phyloP scores from a whole-genome alignment of 2,113 vertebrate species.

The Colius striatus region DNA sequence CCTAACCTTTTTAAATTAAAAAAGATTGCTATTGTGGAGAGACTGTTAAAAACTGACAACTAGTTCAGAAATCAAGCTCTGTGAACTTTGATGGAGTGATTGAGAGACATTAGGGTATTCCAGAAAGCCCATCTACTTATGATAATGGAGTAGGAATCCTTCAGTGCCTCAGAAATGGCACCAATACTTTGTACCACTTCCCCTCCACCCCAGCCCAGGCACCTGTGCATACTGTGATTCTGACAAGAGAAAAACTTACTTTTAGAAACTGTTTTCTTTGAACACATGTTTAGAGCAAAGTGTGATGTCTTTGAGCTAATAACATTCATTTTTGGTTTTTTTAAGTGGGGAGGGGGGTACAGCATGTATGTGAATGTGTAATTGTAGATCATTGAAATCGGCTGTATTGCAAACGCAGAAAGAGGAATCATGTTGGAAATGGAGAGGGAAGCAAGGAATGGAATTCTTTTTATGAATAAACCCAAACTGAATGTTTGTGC shows the following conservation, averaged over 20 bases:
- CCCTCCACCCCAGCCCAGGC: neutral
- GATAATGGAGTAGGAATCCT: neutral
- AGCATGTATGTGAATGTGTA: neutral
- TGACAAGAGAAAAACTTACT: neutral
- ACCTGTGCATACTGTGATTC: neutral
- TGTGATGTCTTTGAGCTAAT: neutral
- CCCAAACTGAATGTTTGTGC: neutral
- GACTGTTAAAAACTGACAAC: neutral
- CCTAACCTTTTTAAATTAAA: neutral
- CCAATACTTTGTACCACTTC: rapidly evolving
- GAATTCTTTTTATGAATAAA: slow-evolving; percentile 6
- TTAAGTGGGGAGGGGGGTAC: neutral
- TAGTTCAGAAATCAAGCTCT: neutral
- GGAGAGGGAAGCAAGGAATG: neutral
- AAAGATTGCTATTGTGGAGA: neutral
- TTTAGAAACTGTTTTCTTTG: neutral
- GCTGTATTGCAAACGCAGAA: neutral
- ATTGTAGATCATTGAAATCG: neutral
- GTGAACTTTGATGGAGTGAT: neutral
- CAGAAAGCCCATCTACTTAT: neutral
- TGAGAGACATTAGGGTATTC: neutral
- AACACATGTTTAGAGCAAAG: neutral
- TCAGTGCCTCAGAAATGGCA: neutral
- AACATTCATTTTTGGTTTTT: neutral
- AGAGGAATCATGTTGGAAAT: neutral